Conservation (phyloP, 2,113 vertebrate genomes). For the Pelvicachromis taeniatus region DNA sequence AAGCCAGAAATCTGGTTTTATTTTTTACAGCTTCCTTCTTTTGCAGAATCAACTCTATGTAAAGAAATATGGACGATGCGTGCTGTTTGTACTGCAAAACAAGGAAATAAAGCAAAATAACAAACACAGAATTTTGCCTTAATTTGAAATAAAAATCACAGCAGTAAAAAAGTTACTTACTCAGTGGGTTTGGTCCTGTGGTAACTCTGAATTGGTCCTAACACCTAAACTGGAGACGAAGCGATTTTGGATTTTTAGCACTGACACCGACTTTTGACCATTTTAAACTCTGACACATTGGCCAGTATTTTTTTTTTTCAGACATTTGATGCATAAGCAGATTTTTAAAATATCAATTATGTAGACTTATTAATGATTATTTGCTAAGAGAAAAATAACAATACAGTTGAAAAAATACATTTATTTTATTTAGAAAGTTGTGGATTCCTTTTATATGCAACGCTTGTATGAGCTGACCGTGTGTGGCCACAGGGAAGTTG, state of each 20-base stretch:
- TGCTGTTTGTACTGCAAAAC: neutral
- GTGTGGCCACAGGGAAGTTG: neutral
- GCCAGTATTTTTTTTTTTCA: neutral
- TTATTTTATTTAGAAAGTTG: neutral
- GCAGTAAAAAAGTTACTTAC: neutral
- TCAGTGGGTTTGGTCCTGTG: neutral
- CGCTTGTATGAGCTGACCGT: neutral
- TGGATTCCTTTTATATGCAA: neutral
- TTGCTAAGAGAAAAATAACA: neutral
- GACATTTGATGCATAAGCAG: neutral
- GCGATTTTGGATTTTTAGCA: neutral
- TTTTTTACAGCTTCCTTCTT: neutral
- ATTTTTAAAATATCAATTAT: neutral
- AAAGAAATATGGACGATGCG: neutral
- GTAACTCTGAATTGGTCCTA: no score
- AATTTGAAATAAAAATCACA: neutral
- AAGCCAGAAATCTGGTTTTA: neutral
- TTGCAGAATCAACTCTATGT: neutral
- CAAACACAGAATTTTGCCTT: neutral
- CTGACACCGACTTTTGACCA: neutral
- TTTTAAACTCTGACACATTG: neutral
- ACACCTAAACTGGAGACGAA: neutral
- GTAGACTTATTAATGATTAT: neutral
- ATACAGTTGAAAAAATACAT: neutral
- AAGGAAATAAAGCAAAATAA: neutral